A percentile compares a stretch with the other conserved stretches of the same genome.
Evolutionary conservation across 2,888 invertebrate genomes (phyloP).

Genomic region (Poecilobothrus nobilitatus): DNA sequence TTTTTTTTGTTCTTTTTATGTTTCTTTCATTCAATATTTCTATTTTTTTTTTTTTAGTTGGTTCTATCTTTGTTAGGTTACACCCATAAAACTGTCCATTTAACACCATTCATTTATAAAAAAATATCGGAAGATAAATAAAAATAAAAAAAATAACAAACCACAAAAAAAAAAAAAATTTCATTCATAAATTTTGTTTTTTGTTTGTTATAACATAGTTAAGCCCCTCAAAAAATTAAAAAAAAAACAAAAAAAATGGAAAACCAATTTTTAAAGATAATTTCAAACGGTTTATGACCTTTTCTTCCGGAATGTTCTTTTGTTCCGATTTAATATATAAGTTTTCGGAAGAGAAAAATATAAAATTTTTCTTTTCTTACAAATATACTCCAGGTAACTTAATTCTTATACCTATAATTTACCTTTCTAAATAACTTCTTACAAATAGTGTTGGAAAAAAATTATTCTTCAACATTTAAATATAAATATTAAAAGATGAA

Average conservation of each 20-base stretch:
- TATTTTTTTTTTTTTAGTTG: not conserved
- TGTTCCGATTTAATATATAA: not conserved
- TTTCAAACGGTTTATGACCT: slow-evolving; percentile 12
- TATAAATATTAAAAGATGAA: too few species aligned
- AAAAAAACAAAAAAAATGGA: not conserved
- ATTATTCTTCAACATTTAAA: too few species aligned
- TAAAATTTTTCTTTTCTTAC: too few species aligned
- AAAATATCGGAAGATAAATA: not conserved
- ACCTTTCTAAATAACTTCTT: too few species aligned
- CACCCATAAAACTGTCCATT: slow-evolving; percentile 6
- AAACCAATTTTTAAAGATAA: not conserved
- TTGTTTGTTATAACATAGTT: not conserved
- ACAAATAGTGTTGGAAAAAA: too few species aligned
- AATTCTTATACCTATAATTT: too few species aligned
- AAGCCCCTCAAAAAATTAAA: not conserved
- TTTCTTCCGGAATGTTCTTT: slow-evolving; percentile 11
- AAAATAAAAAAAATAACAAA: not conserved
- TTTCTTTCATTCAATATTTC: not conserved
- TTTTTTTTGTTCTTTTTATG: too few species aligned
- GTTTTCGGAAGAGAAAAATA: too few species aligned
- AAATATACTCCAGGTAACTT: too few species aligned
- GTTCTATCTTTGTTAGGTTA: not conserved
- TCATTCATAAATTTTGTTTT: not conserved
- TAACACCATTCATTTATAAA: not conserved
- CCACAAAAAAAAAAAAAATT: not conserved